These are phyloP conservation scores for Tanytarsus gracilentus DNA, from an alignment of 2,888 invertebrate genomes.

Conservation along the genomic window DNA sequence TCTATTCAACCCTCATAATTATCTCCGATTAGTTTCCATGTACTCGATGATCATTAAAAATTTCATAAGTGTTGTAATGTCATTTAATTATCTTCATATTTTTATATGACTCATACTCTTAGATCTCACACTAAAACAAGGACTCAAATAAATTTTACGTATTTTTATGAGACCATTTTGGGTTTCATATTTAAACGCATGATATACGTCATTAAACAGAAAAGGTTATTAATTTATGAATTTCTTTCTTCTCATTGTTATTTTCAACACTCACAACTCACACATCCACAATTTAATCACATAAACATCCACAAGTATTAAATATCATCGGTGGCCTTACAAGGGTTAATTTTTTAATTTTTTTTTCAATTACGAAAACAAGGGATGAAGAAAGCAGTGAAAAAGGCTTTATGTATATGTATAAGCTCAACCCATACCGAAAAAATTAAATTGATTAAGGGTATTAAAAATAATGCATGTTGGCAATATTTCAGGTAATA, in stretches of 20 bases:
- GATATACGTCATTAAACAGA: not conserved
- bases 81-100: not conserved
- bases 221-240: conserved; percentile 8
- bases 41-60: conserved; percentile 5
- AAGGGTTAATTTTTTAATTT: too few species aligned
- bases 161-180: conserved; percentile 23
- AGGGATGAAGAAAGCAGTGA: too few species aligned
- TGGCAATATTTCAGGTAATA: conserved; percentile 28
- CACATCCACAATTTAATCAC: not conserved
- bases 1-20: conserved; percentile 4
- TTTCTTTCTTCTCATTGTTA: not conserved
- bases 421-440: too few species aligned
- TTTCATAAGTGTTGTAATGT: not conserved
- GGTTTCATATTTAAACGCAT: conserved; percentile 7
- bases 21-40: not conserved
- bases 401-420: too few species aligned
- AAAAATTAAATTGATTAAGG: conserved; percentile 26
- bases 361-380: too few species aligned
- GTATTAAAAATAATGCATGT: conserved; percentile 22
- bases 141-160: not conserved
- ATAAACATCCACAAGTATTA: not conserved
- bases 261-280: not conserved
- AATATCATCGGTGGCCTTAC: too few species aligned
- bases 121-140: not conserved
- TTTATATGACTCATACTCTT: not conserved